Conservation (phyloP, 1,140 invertebrate genomes). For the Sipha flava region DNA sequence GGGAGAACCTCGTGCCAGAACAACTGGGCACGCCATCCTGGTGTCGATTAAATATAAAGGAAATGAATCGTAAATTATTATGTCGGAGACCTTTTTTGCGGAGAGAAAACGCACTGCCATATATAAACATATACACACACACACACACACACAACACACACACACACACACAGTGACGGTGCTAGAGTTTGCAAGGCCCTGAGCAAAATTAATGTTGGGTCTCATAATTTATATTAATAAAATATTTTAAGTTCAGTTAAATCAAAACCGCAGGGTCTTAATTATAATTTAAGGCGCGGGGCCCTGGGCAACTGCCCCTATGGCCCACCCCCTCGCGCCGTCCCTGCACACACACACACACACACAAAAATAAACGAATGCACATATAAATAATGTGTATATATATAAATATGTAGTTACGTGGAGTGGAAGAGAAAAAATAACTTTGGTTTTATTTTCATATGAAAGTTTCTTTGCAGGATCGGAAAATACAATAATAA, state of each 20-base stretch:
- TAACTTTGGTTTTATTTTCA: not conserved
- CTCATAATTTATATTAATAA: no score
- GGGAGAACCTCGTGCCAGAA: not conserved
- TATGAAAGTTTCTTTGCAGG: not conserved
- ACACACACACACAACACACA: not conserved
- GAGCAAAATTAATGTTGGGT: no score
- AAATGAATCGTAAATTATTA: slow-evolving; percentile 15
- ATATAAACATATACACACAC: not conserved
- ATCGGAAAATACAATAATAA: not conserved
- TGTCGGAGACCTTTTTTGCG: not conserved
- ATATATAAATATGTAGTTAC: no score
- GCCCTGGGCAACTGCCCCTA: no score
- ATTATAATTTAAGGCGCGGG: no score
- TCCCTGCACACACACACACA: not conserved
- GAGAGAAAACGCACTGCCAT: not conserved
- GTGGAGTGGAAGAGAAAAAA: not conserved
- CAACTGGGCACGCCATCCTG: not conserved
- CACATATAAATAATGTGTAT: no score
- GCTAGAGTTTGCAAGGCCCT: no score
- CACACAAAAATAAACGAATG: not conserved
- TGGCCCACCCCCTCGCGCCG: no score
- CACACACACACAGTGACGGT: not conserved
- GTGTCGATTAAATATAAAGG: slow-evolving; percentile 13
- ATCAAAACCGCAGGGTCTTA: no score
- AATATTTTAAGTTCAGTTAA: no score